phyloP scores from a whole-genome alignment of 2,113 vertebrate species.

The Lepus americanus region DNA sequence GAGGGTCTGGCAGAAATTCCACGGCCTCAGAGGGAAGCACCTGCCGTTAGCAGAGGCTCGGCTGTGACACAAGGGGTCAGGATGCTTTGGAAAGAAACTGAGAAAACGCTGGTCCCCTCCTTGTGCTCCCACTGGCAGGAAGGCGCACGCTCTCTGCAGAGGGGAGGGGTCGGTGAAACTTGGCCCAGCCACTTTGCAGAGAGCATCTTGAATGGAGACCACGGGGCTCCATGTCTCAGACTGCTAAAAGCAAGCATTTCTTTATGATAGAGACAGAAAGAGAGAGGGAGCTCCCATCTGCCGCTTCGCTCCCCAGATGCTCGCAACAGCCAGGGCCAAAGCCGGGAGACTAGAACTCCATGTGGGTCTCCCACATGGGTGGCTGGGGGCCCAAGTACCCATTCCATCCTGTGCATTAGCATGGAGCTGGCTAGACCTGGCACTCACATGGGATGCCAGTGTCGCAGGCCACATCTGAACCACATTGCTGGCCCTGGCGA shows the following conservation, averaged over 20 bases:
- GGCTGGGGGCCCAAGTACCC: no score
- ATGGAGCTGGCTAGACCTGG: no score
- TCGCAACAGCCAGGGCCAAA: no score
- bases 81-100: not conserved
- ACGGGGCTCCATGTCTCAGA: not conserved
- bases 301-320: not conserved
- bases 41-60: not conserved
- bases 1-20: not conserved
- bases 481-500: no score
- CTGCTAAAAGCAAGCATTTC: no score
- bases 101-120: not conserved
- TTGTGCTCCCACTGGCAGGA: not conserved
- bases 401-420: no score
- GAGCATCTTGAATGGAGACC: fast-evolving
- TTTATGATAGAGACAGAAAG: no score
- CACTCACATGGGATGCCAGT: no score
- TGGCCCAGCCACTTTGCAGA: not conserved
- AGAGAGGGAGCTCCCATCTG: no score
- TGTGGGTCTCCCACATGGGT: no score
- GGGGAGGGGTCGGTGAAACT: fast-evolving
- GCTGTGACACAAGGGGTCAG: not conserved
- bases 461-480: no score
- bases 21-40: not conserved
- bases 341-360: no score
- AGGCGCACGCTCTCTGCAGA: fast-evolving